Evolutionary conservation across 2,888 invertebrate genomes (phyloP), one percentile per base, ranked within the genome.

Genomic region (Shargacucullia verbasci): DNA sequence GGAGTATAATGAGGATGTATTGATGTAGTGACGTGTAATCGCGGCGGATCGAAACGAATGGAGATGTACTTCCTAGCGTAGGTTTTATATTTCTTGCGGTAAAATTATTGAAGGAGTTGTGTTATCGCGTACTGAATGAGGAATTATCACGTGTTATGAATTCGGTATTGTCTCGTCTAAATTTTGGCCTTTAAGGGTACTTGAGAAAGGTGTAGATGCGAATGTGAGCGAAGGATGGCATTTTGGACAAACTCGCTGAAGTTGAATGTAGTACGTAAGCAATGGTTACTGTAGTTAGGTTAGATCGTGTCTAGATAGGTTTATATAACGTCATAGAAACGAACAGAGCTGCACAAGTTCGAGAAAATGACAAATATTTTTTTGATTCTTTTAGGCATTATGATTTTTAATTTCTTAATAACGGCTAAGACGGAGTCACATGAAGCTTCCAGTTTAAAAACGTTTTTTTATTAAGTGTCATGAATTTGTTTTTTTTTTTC

Each of bases 281-380:
- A 82, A 82, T 76, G 84, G 78, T 83, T 79, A 85, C 66, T 81
- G 79, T 86, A 86, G 83, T 72, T 88, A 87, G 87, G 84, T 81
- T 89, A 90, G 86, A 81, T 81, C 79, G 80, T 85, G 82, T 78
- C 76, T 84, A 89, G 85, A 81, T 84, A 91, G 90, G 87, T 82
- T 80, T 71, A 85, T 83, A 82, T 82, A 86, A 89, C 92, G 92
- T 92, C 92, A 91, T 92, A 90, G 92, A 90, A 90, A 88, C 86
- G 81, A 77, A 79, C 80, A 70, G 78, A 79, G 75, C 73, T 69
- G 68, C 79, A 70, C 72, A 75, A 75, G 62, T 69, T 73, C 65
- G 75, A 29, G 29, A 72, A 78, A 81, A 76, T 73, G 77, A 76
- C 67, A 80, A 71, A 79, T 77, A 77, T 62, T 63, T 43, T 76